Evolutionary conservation across 2,797 vertebrate species (phyloP).

Genomic region (Danio choprae): DNA sequence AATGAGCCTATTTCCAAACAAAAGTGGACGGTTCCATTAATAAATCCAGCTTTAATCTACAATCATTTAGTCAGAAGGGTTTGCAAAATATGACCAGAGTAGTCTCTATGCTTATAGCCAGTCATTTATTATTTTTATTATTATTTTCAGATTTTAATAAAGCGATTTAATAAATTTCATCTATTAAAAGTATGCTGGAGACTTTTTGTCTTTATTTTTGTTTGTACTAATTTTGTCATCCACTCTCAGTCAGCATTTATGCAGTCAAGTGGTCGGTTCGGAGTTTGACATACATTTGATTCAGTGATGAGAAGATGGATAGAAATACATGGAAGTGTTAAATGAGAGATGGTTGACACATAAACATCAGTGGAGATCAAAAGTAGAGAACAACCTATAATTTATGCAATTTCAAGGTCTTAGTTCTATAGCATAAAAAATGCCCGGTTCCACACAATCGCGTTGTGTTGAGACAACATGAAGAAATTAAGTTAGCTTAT

Average conservation of each 20-base stretch:
- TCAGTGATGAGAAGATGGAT: conserved; percentile 26
- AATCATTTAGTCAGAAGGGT: not conserved
- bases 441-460: too few species aligned
- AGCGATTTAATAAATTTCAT: conserved; percentile 13
- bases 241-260: not conserved
- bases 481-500: too few species aligned
- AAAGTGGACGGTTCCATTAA: not conserved
- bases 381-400: too few species aligned
- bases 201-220: not conserved
- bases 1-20: too few species aligned
- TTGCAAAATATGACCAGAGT: conserved; percentile 9
- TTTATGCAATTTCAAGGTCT: too few species aligned
- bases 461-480: too few species aligned
- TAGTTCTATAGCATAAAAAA: too few species aligned
- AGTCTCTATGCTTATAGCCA: not conserved
- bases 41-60: not conserved
- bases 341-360: too few species aligned
- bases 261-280: not conserved
- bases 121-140: not conserved
- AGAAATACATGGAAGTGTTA: too few species aligned
- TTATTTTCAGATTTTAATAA: conserved; percentile 41
- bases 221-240: not conserved
- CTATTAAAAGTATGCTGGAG: not conserved
- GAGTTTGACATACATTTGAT: not conserved
- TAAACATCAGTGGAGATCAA: too few species aligned